Conservation (phyloP, 2,113 vertebrate species). For the Actenoides hombroni region DNA sequence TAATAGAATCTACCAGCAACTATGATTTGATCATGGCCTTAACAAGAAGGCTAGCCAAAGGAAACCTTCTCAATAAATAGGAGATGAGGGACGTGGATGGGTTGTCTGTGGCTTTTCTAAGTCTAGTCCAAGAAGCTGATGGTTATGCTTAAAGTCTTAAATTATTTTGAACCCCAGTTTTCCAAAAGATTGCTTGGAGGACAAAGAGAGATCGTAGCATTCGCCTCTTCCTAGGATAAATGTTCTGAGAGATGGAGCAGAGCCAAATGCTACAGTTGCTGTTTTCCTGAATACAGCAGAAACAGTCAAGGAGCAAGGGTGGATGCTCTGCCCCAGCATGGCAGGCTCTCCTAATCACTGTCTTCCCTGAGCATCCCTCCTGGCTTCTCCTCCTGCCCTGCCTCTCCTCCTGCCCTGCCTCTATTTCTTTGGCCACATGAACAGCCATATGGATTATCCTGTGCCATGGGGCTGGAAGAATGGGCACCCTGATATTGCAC, state of each 20-base stretch:
- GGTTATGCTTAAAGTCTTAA: background rate
- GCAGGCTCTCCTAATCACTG: background rate
- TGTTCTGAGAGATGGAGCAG: background rate
- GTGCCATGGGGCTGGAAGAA: background rate
- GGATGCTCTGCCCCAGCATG: background rate
- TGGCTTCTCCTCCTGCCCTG: background rate
- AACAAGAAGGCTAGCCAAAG: slow-evolving; percentile 2
- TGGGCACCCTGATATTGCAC: background rate
- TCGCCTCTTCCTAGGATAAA: background rate
- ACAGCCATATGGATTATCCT: background rate
- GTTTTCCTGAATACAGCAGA: background rate
- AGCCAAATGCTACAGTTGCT: background rate
- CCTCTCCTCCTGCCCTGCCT: background rate
- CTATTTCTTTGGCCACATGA: background rate
- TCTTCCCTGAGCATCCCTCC: background rate
- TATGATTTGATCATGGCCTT: background rate
- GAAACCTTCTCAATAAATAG: slow-evolving; percentile 1
- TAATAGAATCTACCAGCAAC: background rate
- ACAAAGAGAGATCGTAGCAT: background rate
- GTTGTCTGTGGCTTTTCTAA: slow-evolving; percentile 14
- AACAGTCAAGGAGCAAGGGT: background rate
- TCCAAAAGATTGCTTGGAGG: background rate
- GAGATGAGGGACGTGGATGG: background rate
- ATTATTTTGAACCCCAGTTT: background rate
- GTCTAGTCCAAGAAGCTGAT: slow-evolving; percentile 1